These are phyloP conservation scores for Ophion slaviceki DNA, from an alignment of 2,888 invertebrate species.

Conservation along the genomic window DNA sequence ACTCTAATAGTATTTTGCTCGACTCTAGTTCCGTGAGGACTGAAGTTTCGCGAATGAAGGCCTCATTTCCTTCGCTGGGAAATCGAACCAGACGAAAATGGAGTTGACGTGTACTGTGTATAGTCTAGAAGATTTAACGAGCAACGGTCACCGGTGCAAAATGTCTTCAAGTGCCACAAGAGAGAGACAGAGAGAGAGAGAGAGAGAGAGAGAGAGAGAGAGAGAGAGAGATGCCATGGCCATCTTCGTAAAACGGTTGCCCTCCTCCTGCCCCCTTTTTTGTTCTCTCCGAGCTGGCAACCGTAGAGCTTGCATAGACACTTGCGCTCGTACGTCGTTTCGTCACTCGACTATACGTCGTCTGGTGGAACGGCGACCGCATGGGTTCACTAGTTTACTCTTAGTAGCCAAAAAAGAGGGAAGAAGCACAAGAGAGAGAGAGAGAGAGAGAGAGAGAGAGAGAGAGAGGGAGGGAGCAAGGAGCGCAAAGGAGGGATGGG, in stretches of 20 bases:
- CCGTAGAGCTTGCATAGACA: constrained; percentile 30
- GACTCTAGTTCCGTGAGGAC: neutral
- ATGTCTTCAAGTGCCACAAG: neutral
- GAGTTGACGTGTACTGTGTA: neutral
- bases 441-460: neutral
- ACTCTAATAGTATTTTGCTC: no score
- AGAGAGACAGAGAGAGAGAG: neutral
- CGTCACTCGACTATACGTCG: constrained; percentile 25
- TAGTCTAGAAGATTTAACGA: constrained; percentile 56
- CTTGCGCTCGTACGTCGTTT: constrained; percentile 37
- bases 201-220: neutral
- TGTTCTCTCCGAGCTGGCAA: constrained; percentile 16
- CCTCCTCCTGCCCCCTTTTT: neutral
- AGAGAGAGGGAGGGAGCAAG: neutral
- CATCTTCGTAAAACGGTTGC: constrained; percentile 55
- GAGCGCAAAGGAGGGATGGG: constrained; percentile 4
- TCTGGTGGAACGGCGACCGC: constrained; percentile 49
- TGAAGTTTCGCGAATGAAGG: neutral
- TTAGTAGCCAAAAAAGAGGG: constrained; percentile 29
- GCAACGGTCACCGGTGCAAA: constrained; percentile 20
- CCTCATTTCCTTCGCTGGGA: neutral
- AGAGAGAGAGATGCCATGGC: constrained; percentile 11
- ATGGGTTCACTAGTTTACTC: constrained; percentile 47
- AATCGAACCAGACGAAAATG: constrained; percentile 15
- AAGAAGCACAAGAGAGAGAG: constrained; percentile 12